Evolutionary conservation across 2,113 vertebrate species (phyloP).

Genomic region (Protobothrops mucrosquamatus): DNA sequence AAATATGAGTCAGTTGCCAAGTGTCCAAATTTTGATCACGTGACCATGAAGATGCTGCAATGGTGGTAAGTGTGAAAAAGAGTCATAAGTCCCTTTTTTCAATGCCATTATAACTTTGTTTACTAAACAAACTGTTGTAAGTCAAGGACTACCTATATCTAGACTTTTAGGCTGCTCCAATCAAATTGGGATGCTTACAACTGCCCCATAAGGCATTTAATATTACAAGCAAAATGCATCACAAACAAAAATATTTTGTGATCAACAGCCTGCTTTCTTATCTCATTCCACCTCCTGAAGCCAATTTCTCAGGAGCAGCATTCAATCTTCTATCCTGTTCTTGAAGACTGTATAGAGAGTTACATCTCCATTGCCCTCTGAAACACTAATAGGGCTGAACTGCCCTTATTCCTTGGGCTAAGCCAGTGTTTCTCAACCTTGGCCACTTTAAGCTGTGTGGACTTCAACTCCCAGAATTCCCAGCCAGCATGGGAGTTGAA

Average conservation of each 20-base stretch:
- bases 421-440: background rate
- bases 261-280: background rate
- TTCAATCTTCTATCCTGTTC: background rate
- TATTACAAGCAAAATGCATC: background rate
- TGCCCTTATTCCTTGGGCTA: background rate
- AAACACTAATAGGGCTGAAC: background rate
- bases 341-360: background rate
- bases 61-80: background rate
- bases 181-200: background rate
- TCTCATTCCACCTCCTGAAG: background rate
- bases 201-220: background rate
- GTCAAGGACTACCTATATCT: background rate
- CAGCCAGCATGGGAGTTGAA: no score
- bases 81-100: background rate
- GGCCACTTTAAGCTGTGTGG: background rate
- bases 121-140: background rate
- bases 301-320: background rate
- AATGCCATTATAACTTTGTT: background rate
- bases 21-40: background rate
- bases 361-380: background rate
- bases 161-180: background rate
- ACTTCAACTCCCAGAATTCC: background rate
- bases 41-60: background rate
- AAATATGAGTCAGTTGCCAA: background rate
- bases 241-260: background rate